Conservation (phyloP, 2,888 invertebrate genomes). For the Flexamia atlantica region DNA sequence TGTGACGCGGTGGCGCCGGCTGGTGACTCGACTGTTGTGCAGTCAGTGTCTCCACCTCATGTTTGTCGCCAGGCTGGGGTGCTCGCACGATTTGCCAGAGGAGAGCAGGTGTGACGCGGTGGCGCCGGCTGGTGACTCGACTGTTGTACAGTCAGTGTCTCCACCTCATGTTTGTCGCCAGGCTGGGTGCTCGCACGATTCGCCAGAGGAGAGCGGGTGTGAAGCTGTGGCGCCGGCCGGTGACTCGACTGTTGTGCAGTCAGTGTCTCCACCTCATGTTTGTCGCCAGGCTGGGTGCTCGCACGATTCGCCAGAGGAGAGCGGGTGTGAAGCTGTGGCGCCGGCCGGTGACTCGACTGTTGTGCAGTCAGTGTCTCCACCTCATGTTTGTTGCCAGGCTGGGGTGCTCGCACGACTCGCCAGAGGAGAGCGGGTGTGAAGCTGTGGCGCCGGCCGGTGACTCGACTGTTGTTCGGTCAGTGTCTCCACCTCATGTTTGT, state of each 20-base stretch:
- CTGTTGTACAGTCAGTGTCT: conserved; percentile 74
- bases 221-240: conserved; percentile 73
- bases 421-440: conserved; percentile 74
- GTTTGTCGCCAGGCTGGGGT: conserved; percentile 74
- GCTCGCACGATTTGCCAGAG: conserved; percentile 74
- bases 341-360: conserved; percentile 75
- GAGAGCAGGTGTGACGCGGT: conserved; percentile 73
- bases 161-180: conserved; percentile 66
- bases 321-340: conserved; percentile 73
- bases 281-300: conserved; percentile 74
- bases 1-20: conserved; percentile 74
- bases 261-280: background rate
- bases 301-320: conserved; percentile 74
- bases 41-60: background rate
- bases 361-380: conserved; percentile 75
- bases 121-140: conserved; percentile 73
- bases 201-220: conserved; percentile 74
- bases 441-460: conserved; percentile 73
- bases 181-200: conserved; percentile 76
- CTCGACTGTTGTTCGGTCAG: too few species aligned
- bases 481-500: background rate
- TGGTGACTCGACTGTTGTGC: too few species aligned
- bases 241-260: conserved; percentile 74
- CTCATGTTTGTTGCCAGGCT: conserved; percentile 71
- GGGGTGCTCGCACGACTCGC: conserved; percentile 75